These are phyloP conservation scores for Centrocercus urophasianus DNA, from an alignment of 2,113 vertebrate genomes.

Conservation along the genomic window DNA sequence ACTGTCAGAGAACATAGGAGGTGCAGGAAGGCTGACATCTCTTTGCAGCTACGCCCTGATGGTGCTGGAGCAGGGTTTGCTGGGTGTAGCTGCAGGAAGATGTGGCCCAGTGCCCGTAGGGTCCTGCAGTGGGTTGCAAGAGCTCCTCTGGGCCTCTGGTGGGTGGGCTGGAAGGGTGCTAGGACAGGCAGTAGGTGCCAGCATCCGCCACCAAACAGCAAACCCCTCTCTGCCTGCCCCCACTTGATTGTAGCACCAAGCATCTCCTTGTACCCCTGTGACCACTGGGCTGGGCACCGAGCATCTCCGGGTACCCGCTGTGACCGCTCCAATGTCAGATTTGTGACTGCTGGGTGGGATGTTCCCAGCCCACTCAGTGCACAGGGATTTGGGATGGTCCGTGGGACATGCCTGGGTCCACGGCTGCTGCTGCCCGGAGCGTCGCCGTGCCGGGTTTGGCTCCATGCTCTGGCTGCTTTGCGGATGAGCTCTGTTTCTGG, in stretches of 20 bases:
- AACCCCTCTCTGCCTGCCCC: background rate
- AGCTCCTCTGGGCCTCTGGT: background rate
- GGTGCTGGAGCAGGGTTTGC: background rate
- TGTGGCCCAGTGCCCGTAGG: background rate
- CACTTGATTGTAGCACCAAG: background rate
- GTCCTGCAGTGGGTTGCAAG: background rate
- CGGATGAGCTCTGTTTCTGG: background rate
- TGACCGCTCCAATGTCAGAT: background rate
- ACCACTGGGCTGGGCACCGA: background rate
- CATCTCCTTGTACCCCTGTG: background rate
- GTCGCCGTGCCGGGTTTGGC: background rate
- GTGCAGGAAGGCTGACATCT: background rate
- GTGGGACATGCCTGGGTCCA: background rate
- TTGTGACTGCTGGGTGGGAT: background rate
- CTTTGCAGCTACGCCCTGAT: background rate
- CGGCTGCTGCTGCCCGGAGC: background rate
- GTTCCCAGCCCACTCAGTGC: background rate
- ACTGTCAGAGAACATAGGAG: background rate
- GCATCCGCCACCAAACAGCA: accelerated
- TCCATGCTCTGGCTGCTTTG: background rate
- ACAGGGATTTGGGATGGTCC: background rate
- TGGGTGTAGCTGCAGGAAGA: background rate
- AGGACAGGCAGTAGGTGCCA: background rate
- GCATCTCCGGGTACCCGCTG: background rate
- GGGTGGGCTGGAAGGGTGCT: background rate